Percentiles rank a stretch among this genome's conserved stretches.
Evolutionary conservation across 2,113 vertebrate species (phyloP).

Genomic region (Microcebus lehilahytsara): DNA sequence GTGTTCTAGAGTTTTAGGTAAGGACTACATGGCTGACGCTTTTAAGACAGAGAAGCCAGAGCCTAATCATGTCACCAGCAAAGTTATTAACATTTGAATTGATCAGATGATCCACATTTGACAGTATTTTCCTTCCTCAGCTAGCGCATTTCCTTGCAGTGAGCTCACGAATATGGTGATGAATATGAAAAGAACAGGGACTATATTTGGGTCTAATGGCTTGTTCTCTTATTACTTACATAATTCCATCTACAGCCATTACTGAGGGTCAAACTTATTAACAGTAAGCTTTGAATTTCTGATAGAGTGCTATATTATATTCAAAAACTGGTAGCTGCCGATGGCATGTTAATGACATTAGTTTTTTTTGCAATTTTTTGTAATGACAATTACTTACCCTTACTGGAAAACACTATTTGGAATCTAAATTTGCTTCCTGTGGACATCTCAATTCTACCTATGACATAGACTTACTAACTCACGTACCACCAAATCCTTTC

Average conservation of each 20-base stretch:
- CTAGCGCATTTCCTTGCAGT: neutral
- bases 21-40: neutral
- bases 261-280: neutral
- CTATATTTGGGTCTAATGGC: neutral
- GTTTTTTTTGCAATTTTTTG: too few relatives aligned
- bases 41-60: neutral
- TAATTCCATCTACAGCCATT: neutral
- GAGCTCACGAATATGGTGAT: neutral
- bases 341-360: neutral
- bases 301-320: neutral
- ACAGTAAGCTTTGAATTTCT: neutral
- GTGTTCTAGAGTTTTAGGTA: neutral
- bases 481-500: neutral
- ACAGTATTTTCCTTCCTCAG: neutral
- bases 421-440: neutral
- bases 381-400: neutral
- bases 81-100: neutral
- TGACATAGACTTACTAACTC: neutral
- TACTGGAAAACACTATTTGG: neutral
- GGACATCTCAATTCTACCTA: neutral
- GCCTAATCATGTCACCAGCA: neutral
- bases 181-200: neutral
- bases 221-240: neutral
- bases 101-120: neutral
- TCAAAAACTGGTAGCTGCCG: neutral